Percentiles rank a stretch among this genome's conserved stretches.
Evolutionary conservation across 1,140 invertebrate species (phyloP).

Genomic region (Tetragonula clypearis): DNA sequence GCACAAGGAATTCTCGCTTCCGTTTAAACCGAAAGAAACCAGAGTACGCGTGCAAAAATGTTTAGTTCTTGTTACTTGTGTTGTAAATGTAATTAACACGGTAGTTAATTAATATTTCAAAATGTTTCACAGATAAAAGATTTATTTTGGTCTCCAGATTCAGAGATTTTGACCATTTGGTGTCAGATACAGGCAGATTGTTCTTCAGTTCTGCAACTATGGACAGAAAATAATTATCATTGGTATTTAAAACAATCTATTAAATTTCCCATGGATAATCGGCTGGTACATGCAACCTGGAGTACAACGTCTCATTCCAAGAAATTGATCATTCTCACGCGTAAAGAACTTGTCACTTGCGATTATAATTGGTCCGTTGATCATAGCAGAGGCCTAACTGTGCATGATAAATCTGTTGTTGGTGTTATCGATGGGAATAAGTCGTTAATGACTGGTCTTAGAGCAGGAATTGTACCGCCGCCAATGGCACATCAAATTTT

Average conservation of each 20-base stretch:
- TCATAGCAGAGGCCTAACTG: slow-evolving; percentile 81
- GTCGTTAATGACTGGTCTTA: slow-evolving; percentile 88
- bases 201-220: slow-evolving; percentile 86
- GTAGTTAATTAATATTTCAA: slow-evolving; percentile 25
- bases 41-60: slow-evolving; percentile 73
- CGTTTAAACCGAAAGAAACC: slow-evolving; percentile 83
- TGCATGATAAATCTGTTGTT: slow-evolving; percentile 84
- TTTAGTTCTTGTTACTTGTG: neutral
- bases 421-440: slow-evolving; percentile 91
- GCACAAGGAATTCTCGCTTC: slow-evolving; percentile 91
- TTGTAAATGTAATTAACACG: neutral
- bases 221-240: slow-evolving; percentile 92
- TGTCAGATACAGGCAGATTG: slow-evolving; percentile 77
- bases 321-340: slow-evolving; percentile 73
- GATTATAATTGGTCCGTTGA: slow-evolving; percentile 85
- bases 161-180: slow-evolving; percentile 87
- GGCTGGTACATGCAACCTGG: slow-evolving; percentile 85
- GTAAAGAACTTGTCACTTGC: slow-evolving; percentile 82
- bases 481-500: slow-evolving; percentile 89
- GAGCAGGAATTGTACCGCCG: slow-evolving; percentile 89
- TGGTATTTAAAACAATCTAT: slow-evolving; percentile 94
- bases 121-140: slow-evolving; percentile 82
- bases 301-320: slow-evolving; percentile 61
- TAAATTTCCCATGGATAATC: slow-evolving; percentile 80
- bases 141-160: slow-evolving; percentile 90